These are phyloP conservation scores for Ganaspis brasiliensis DNA, from an alignment of 2,888 invertebrate genomes.

Conservation along the genomic window DNA sequence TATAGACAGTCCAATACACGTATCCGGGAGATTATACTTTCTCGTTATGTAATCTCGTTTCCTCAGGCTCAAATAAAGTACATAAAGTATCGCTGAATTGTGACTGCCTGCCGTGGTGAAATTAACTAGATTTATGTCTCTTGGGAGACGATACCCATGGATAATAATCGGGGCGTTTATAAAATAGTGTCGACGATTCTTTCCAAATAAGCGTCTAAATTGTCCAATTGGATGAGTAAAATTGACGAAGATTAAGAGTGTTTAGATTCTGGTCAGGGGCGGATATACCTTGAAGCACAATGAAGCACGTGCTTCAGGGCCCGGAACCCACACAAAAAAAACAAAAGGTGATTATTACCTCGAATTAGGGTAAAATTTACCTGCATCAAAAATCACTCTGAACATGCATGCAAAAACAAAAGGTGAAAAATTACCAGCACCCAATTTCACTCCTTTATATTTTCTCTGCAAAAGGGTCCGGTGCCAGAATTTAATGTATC, in stretches of 20 bases:
- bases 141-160: constrained; percentile 1
- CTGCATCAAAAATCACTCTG: no score
- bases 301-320: no score
- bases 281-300: no score
- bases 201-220: background rate
- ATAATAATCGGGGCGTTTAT: constrained; percentile 15
- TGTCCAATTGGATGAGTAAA: background rate
- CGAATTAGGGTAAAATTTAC: no score
- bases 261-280: background rate
- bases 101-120: background rate
- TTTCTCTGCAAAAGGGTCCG: no score
- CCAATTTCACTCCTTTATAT: no score
- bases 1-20: constrained; percentile 7
- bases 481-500: no score
- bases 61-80: constrained; percentile 15
- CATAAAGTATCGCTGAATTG: constrained; percentile 25
- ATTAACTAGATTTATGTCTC: constrained; percentile 11
- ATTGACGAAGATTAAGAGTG: background rate
- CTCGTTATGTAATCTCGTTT: constrained; percentile 39
- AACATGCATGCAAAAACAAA: no score
- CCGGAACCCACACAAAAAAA: no score
- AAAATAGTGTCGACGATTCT: background rate
- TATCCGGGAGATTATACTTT: constrained; percentile 19
- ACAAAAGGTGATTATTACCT: no score
- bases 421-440: no score